Evolutionary conservation across 1,140 invertebrate species (phyloP).

Genomic region (Zaprionus ornatus): DNA sequence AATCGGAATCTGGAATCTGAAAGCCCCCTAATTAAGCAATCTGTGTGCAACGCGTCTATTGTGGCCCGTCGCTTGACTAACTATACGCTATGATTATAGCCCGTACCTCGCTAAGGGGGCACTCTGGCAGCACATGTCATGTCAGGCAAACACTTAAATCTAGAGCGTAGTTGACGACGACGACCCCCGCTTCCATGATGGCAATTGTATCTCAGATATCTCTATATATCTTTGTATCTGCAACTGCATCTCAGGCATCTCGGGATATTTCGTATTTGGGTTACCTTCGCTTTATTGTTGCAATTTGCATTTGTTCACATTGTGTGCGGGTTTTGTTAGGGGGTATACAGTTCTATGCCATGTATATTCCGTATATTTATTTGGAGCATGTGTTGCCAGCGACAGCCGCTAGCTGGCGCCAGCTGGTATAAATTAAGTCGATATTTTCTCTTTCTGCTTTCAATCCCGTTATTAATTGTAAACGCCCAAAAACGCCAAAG

Average conservation of each 20-base stretch:
- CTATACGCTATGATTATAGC: constrained; percentile 32
- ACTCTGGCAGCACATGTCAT: constrained; percentile 30
- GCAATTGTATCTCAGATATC: constrained; percentile 19
- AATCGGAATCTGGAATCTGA: constrained; percentile 3
- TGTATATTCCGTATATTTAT: neutral
- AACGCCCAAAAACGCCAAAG: neutral
- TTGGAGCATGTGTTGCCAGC: neutral
- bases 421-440: neutral
- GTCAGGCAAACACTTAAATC: constrained; percentile 43
- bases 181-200: neutral
- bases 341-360: neutral
- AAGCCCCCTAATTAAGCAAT: constrained; percentile 28
- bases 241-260: constrained; percentile 19
- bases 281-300: constrained; percentile 54
- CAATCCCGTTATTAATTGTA: constrained; percentile 17
- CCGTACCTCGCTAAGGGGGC: neutral
- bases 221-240: constrained; percentile 20
- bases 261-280: constrained; percentile 51
- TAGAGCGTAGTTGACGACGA: constrained; percentile 8
- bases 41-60: constrained; percentile 27
- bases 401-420: constrained; percentile 24
- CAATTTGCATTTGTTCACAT: constrained; percentile 53
- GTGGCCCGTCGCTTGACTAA: constrained; percentile 7
- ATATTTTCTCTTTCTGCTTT: neutral
- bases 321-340: constrained; percentile 22